phyloP scores from a whole-genome alignment of 2,113 vertebrate species.

The Hippolais icterina region DNA sequence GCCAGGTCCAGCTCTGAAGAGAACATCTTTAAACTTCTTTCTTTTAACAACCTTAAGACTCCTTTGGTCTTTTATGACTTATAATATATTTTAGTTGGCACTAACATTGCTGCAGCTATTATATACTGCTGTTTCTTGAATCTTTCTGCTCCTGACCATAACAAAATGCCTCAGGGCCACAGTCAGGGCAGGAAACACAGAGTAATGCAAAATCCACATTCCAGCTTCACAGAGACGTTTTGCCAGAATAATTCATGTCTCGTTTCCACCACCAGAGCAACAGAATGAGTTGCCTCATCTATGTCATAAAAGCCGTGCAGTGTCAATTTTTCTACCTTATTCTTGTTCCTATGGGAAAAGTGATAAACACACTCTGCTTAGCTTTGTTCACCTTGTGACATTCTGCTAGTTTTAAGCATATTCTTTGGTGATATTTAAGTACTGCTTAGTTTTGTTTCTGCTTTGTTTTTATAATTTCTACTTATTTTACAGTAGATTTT shows the following conservation, averaged over 20 bases:
- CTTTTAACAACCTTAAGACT: not conserved
- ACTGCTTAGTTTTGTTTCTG: not conserved
- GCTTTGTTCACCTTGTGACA: not conserved
- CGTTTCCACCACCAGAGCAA: not conserved
- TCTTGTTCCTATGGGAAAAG: not conserved
- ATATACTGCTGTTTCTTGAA: not conserved
- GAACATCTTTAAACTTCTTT: not conserved
- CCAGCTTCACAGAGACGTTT: accelerated
- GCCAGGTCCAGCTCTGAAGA: not conserved
- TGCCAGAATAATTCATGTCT: not conserved
- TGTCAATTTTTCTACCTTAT: not conserved
- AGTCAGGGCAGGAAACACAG: not conserved
- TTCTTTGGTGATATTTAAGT: not conserved
- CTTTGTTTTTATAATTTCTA: not conserved
- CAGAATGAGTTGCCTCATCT: not conserved
- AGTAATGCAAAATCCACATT: not conserved
- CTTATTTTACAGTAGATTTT: not conserved
- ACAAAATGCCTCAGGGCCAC: not conserved
- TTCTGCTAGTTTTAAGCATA: not conserved
- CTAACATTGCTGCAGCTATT: not conserved
- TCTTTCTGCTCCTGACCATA: not conserved
- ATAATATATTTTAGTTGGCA: not conserved
- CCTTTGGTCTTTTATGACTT: not conserved
- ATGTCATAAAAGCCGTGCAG: not conserved
- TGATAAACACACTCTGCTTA: not conserved